These are phyloP conservation scores for Mythimna pallens DNA, from an alignment of 2,888 invertebrate species.

Conservation along the genomic window DNA sequence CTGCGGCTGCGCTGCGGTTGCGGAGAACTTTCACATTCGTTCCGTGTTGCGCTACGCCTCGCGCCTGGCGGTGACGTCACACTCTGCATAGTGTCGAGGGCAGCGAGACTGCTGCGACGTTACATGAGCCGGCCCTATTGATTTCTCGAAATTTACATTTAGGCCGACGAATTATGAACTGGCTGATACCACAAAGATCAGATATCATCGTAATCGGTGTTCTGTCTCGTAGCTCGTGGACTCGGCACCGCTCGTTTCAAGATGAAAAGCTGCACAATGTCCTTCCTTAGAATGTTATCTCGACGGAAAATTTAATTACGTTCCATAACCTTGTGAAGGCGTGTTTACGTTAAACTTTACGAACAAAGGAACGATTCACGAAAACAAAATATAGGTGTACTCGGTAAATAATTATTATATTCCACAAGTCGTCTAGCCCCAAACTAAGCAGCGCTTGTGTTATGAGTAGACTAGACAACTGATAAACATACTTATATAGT, in stretches of 20 bases:
- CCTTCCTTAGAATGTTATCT: constrained; percentile 8
- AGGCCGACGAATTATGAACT: constrained; percentile 34
- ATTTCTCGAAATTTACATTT: constrained; percentile 56
- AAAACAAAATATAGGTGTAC: neutral
- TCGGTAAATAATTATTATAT: too few species aligned
- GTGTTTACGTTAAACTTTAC: constrained; percentile 3
- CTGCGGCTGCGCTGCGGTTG: constrained; percentile 78
- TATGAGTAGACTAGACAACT: too few species aligned
- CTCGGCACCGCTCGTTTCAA: neutral
- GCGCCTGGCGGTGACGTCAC: constrained; percentile 80
- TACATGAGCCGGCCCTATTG: constrained; percentile 56
- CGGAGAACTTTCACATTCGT: constrained; percentile 89
- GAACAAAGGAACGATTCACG: constrained; percentile 24
- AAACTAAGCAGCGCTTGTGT: too few species aligned
- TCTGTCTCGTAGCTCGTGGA: neutral
- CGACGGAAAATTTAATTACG: constrained; percentile 14
- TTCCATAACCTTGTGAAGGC: constrained; percentile 29
- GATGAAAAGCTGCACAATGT: constrained; percentile 8
- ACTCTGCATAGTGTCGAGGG: constrained; percentile 68
- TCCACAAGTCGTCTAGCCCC: too few species aligned
- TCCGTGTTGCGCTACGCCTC: constrained; percentile 83
- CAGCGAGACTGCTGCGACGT: constrained; percentile 63
- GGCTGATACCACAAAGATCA: constrained; percentile 25
- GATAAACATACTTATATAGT: too few species aligned
- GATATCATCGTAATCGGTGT: constrained; percentile 12